Evolutionary conservation across 2,113 vertebrate species (phyloP), one percentile per base, ranked within the genome.

Genomic region (Xenotilapia flavipinnis): DNA sequence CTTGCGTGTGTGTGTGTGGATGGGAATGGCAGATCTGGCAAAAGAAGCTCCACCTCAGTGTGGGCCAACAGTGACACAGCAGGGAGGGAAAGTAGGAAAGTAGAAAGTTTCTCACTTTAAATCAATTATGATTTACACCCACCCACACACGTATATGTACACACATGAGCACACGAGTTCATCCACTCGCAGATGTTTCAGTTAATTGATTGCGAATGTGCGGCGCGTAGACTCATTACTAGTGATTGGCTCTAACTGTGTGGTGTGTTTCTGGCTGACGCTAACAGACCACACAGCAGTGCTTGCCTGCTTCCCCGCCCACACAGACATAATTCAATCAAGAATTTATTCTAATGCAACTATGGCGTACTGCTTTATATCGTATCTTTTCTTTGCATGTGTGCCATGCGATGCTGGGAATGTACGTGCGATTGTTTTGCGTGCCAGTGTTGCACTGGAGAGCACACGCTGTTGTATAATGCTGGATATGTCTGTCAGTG

Each of bases 281-380:
- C 79, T 86, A 83, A 88, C 60, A 91, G 93, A 93, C 92, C 93
- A 94, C 93, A 93, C 92, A 94, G 89, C 88, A 62, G 45, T 45
- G 28, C 80, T 68, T 81, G 80, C 23, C 81, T 81, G 14, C 36
- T 54, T 79, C 53, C 85, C 86, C 85, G 80, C 90, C 89, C 89
- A 90, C 85, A 86, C 86, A 90, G 79, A 86, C 58, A 80, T 85
- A 47, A 91, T 93, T 88, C 77, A 83, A 91, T 94, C 79, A 90
- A 77, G 80, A 47, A 80, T 28, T 26, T 11, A 90, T 82, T 81
- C 28, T 26, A 92, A 88, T 38, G 21, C 55, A 86, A 87, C 85
- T 33, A 49, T 73, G 31, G 9, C 14, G 60, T 28, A 36, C 45
- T 45, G 62, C 53, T 85, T 88, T 87, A 86, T 79, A 77, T 33